Base-by-base conservation (phyloP, 2,113 vertebrate genomes). In the Amphiprion ocellaris region DNA sequence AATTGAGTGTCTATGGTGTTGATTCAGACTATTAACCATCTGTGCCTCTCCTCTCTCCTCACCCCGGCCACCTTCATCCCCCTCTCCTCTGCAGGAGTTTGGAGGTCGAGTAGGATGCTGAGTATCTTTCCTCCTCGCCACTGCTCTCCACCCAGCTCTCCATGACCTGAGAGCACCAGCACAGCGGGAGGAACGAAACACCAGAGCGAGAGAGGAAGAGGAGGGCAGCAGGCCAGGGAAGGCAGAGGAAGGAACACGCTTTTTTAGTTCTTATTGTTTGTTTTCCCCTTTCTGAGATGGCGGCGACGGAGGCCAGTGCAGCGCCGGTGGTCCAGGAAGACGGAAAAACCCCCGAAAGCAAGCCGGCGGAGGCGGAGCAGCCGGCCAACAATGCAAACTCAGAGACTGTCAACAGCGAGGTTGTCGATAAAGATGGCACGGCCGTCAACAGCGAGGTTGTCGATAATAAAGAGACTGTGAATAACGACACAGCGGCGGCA, bases 51-150 rank as follows among this genome's bases (percentile, higher is more conserved):
- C 58, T 60, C 73, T 56, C 1, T 28, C 41, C 26, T 60, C 62
- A 55, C 64, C 24, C n/a, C 44, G 28, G 0, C 52, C 11, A 15
- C 19, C 59, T 41, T 64, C 30, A 41, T 12, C 9, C 54, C 50
- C 47, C 3, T 60, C 10, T 63, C 37, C 66, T 86, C 75, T 74
- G 56, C 87, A 93, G 91, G 90, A 82, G 83, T 87, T 87, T 37
- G 77, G 79, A 79, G 80, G 82, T 85, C 74, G 55, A 93, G 84
- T 94, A 94, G 89, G 89, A 95, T 95, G 94, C 93, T 92, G 91
- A 91, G 82, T 83, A 79, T 66, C 77, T 90, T 80, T 77, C 87
- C 85, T 90, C 86, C 89, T 63, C 65, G 24, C 74, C 65, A 56
- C 24, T 75, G 65, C 81, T 89, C 81, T 83, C 85, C 69, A 79